Evolutionary conservation across 2,113 vertebrate species (phyloP), one percentile per base, ranked within the genome.

Genomic region (Cariama cristata): DNA sequence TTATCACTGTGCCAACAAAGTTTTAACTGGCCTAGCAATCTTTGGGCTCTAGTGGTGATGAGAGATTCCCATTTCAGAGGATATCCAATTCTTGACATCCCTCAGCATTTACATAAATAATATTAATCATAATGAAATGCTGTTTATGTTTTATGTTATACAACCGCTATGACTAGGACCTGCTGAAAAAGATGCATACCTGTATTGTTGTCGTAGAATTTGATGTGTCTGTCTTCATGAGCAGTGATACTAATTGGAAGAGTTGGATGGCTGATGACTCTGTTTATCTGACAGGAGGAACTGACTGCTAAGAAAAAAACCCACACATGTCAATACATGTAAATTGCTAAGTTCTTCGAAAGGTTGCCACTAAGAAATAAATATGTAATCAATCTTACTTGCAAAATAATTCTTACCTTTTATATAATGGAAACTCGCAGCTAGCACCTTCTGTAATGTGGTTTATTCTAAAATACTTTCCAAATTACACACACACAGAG

Each of bases 171-270:
- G 49, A 50, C 26, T 66, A 79, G 50, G 19, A 52, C 12, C 45
- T 53, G 38, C 52, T 56, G 74, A 55, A 80, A 85, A 85, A 63
- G 47, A 84, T 44, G n/a, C 84, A 9, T 98, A 99, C 99, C 99
- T 98, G 99, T 99, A 97, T 99, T 99, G 97, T 99, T 99, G 98
- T 99, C 99, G 6, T 99, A 99, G 98, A 99, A 99, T 92, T 99
- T 99, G 97, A 99, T 99, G 97, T 99, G 99, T 80, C 99, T 98
- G 97, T 99, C 99, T 97, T 99, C 99, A 95, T 99, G 99, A 49
- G 99, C 99, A 19, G 99, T 99, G 96, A 99, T 99, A 97, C 99
- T 99, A 98, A 99, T 99, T 66, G 99, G 99, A 91, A 99, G 99
- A 59, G 99, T 99, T n/a, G 99, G 99, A 98, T 99, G 99, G 96